Evolutionary conservation across 2,888 invertebrate genomes (phyloP).

Genomic region (Metallyticus violacea): DNA sequence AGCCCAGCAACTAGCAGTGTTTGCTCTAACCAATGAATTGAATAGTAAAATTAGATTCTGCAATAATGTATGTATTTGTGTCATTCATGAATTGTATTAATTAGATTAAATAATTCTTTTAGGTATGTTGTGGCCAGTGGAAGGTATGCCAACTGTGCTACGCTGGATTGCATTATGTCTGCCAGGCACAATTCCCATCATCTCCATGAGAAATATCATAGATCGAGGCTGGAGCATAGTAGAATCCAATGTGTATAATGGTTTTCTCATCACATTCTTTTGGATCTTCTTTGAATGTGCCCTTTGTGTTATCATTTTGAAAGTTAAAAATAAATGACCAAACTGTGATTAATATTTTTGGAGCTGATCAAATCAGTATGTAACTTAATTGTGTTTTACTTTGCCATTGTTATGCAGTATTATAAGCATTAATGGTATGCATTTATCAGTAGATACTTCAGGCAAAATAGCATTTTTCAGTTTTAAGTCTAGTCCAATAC

Average conservation of each 20-base stretch:
- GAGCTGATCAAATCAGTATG: too few species aligned
- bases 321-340: conserved; percentile 11
- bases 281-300: conserved; percentile 56
- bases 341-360: not conserved
- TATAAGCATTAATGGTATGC: too few species aligned
- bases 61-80: too few species aligned
- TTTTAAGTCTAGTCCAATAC: too few species aligned
- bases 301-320: conserved; percentile 7
- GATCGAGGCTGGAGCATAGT: conserved; percentile 70
- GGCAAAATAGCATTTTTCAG: too few species aligned
- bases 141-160: conserved; percentile 60
- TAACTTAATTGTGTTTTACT: too few species aligned
- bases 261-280: conserved; percentile 62
- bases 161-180: conserved; percentile 61
- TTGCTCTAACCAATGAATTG: too few species aligned
- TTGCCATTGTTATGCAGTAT: too few species aligned
- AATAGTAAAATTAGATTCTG: too few species aligned
- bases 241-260: conserved; percentile 68
- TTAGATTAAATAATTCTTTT: conserved; percentile 35
- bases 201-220: conserved; percentile 71
- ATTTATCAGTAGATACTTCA: too few species aligned
- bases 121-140: conserved; percentile 69
- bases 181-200: conserved; percentile 78
- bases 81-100: too few species aligned
- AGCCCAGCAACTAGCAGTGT: too few species aligned